Conservation (phyloP, 2,888 invertebrate species). For the Cyclophora albipunctata region DNA sequence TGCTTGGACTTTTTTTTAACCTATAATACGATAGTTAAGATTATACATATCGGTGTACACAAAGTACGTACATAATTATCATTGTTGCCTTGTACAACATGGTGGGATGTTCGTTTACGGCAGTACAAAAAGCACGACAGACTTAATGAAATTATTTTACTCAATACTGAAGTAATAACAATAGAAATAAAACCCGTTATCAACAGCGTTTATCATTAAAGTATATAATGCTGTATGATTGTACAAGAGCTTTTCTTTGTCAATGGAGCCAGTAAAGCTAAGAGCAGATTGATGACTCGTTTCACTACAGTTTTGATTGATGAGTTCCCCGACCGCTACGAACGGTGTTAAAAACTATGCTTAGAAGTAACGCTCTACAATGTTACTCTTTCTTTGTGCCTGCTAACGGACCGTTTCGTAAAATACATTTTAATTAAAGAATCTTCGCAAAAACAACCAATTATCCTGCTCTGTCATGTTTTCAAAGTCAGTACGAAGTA, state of each 20-base stretch:
- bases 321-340: constrained; percentile 25
- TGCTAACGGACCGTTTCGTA: not conserved
- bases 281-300: constrained; percentile 48
- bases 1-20: no score
- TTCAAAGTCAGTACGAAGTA: not conserved
- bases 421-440: not conserved
- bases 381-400: constrained; percentile 1
- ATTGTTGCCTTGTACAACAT: no score
- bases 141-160: no score
- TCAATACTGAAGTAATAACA: no score
- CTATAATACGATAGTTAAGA: no score
- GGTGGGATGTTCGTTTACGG: no score
- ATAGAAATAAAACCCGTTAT: no score
- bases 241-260: constrained; percentile 7
- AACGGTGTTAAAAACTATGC: not conserved
- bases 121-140: no score
- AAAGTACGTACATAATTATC: no score
- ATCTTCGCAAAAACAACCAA: not conserved
- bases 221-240: not conserved
- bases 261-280: constrained; percentile 25
- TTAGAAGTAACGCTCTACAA: constrained; percentile 4
- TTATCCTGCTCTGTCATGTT: not conserved
- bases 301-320: constrained; percentile 46
- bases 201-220: no score
- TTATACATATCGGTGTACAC: no score